Percentiles rank a stretch among this genome's conserved stretches.
Conservation (phyloP, 2,797 vertebrate genomes). For the Rhinella marina region DNA sequence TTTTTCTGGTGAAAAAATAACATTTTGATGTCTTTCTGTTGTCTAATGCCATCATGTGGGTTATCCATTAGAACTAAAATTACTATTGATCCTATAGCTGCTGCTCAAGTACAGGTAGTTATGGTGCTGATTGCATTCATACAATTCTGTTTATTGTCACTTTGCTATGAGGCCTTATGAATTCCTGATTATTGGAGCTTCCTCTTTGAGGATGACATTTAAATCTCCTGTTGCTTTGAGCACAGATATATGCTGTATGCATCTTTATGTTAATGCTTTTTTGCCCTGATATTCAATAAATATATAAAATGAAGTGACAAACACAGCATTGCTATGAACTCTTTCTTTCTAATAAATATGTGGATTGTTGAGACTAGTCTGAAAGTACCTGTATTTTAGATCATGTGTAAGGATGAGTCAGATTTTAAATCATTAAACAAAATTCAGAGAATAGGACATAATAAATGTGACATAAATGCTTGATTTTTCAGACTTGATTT, state of each 20-base stretch:
- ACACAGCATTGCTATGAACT: not conserved
- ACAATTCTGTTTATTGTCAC: too few species aligned
- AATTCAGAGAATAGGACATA: not conserved
- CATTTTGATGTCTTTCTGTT: not conserved
- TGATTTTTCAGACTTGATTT: slow-evolving; percentile 78
- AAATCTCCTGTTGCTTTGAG: too few species aligned
- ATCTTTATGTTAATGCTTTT: too few species aligned
- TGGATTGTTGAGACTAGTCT: not conserved
- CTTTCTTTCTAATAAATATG: not conserved
- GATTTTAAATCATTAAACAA: not conserved
- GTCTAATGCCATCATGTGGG: not conserved
- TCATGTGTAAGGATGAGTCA: not conserved
- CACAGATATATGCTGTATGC: too few species aligned
- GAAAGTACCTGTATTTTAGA: not conserved
- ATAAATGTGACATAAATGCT: not conserved
- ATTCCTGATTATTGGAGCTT: too few species aligned
- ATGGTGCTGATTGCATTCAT: too few species aligned
- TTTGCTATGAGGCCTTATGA: too few species aligned
- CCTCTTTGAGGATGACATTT: too few species aligned
- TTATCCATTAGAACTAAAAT: too few species aligned
- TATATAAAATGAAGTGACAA: not conserved
- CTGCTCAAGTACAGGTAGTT: too few species aligned
- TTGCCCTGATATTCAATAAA: too few species aligned
- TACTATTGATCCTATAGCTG: too few species aligned
- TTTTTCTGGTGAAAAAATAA: not conserved